These are phyloP conservation scores for Cephus runcator DNA, from an alignment of 2,888 invertebrate species.

Conservation along the genomic window DNA sequence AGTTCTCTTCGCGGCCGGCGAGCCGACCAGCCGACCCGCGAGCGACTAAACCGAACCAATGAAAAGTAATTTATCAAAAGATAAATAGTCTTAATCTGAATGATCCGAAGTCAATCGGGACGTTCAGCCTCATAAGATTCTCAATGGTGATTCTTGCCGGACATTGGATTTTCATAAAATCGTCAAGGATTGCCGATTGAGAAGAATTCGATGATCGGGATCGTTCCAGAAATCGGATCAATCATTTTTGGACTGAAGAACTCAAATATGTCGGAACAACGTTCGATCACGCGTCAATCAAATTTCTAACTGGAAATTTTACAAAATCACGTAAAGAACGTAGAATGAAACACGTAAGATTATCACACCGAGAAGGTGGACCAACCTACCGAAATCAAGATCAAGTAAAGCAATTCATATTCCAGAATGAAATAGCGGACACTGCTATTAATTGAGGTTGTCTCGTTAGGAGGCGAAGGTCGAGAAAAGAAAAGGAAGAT, in stretches of 20 bases:
- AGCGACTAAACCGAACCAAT: background rate
- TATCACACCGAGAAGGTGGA: background rate
- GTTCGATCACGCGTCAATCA: background rate
- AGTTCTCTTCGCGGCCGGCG: slow-evolving; percentile 17
- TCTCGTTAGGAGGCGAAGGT: background rate
- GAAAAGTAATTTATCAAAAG: slow-evolving; percentile 12
- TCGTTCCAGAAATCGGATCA: slow-evolving; percentile 6
- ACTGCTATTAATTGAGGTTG: background rate
- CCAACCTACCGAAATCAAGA: background rate
- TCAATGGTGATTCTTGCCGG: background rate
- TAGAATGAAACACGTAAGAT: background rate
- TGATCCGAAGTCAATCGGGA: slow-evolving; percentile 1
- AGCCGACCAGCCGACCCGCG: slow-evolving; percentile 12
- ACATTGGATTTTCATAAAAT: slow-evolving; percentile 5
- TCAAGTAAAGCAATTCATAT: background rate
- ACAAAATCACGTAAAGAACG: background rate
- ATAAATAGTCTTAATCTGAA: background rate
- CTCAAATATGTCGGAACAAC: background rate
- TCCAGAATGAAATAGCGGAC: background rate
- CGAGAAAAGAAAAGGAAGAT: background rate
- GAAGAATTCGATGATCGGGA: background rate
- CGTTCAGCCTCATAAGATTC: background rate
- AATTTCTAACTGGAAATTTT: background rate
- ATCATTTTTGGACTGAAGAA: background rate
- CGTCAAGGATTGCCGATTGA: background rate